phyloP scores from a whole-genome alignment of 1,140 invertebrate genomes.

The Aphidius gifuensis region DNA sequence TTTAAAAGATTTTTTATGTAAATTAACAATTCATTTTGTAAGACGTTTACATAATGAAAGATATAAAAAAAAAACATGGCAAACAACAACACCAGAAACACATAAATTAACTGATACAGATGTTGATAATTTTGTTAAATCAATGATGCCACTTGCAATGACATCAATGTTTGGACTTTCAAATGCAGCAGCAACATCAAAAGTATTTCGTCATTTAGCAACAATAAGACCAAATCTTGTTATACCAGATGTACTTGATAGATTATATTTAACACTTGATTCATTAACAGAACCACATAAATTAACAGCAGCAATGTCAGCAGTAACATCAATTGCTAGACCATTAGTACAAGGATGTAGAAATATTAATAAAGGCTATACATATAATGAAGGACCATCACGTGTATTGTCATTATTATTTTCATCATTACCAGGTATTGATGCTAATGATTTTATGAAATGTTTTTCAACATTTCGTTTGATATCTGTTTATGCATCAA shows the following conservation, averaged over 20 bases:
- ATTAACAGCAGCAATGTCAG: slow-evolving; percentile 75
- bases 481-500: slow-evolving; percentile 70
- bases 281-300: slow-evolving; percentile 86
- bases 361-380: slow-evolving; percentile 50
- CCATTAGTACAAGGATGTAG: slow-evolving; percentile 66
- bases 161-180: slow-evolving; percentile 76
- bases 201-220: slow-evolving; percentile 73
- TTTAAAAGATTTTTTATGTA: slow-evolving; percentile 62
- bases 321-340: slow-evolving; percentile 68
- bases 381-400: slow-evolving; percentile 72
- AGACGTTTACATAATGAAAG: slow-evolving; percentile 63
- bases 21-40: slow-evolving; percentile 61
- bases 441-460: slow-evolving; percentile 87
- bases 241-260: slow-evolving; percentile 79
- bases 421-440: slow-evolving; percentile 79
- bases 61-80: slow-evolving; percentile 65
- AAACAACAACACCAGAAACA: slow-evolving; percentile 63
- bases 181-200: slow-evolving; percentile 63
- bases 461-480: slow-evolving; percentile 77
- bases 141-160: slow-evolving; percentile 66
- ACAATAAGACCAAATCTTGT: slow-evolving; percentile 78
- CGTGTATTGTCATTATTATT: slow-evolving; percentile 81
- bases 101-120: slow-evolving; percentile 76
- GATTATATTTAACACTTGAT: slow-evolving; percentile 74
- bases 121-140: slow-evolving; percentile 79